A percentile compares a stretch with the other conserved stretches of the same genome.
phyloP scores from a whole-genome alignment of 2,888 invertebrate species.

The Eucera pruinosa region DNA sequence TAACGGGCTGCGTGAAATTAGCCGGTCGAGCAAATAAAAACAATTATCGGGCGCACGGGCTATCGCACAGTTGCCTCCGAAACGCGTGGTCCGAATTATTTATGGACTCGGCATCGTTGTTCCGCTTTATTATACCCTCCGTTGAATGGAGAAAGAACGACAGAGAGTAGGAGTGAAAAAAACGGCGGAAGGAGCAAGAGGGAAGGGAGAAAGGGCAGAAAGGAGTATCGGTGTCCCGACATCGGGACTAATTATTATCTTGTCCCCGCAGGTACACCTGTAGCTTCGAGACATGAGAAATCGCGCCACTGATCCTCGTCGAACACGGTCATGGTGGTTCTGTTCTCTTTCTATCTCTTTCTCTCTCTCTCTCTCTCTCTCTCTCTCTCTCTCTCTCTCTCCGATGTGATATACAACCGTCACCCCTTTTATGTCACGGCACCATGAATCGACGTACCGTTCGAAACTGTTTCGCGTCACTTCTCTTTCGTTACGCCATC shows the following conservation, averaged over 20 bases:
- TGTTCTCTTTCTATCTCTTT: background rate
- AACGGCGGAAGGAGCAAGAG: background rate
- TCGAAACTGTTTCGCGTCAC: slow-evolving; percentile 57
- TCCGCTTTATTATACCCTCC: slow-evolving; percentile 52
- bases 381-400: background rate
- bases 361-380: slow-evolving; percentile 6
- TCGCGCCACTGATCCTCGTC: slow-evolving; percentile 57
- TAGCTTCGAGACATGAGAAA: slow-evolving; percentile 58
- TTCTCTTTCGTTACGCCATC: slow-evolving; percentile 50
- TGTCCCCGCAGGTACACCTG: slow-evolving; percentile 73
- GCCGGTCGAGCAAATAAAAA: slow-evolving; percentile 29
- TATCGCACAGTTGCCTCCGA: slow-evolving; percentile 8
- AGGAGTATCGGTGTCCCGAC: slow-evolving; percentile 61
- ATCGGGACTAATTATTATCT: slow-evolving; percentile 76
- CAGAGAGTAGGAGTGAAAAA: background rate
- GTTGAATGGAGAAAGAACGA: slow-evolving; percentile 10
- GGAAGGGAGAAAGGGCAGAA: slow-evolving; percentile 21
- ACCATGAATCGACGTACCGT: slow-evolving; percentile 28
- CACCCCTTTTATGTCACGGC: slow-evolving; percentile 73
- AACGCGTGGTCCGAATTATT: slow-evolving; percentile 65
- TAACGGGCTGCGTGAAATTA: slow-evolving; percentile 30
- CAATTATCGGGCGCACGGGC: slow-evolving; percentile 25
- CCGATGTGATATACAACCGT: slow-evolving; percentile 72
- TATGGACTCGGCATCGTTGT: slow-evolving; percentile 60
- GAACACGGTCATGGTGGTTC: slow-evolving; percentile 32